Base-by-base conservation (phyloP, 2,113 vertebrate species). In the Rhinogobius similis region DNA sequence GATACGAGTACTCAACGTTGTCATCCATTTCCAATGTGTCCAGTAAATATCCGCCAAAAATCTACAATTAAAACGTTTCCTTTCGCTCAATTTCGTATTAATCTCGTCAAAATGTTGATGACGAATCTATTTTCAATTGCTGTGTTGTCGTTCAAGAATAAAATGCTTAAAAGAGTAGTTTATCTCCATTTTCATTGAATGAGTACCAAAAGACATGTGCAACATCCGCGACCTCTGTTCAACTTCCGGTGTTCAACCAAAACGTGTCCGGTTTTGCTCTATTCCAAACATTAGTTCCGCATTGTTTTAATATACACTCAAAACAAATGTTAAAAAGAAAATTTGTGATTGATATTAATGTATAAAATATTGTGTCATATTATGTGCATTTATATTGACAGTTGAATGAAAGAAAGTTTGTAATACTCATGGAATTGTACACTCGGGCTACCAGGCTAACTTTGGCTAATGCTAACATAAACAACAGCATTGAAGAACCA, bases 171-270 rank as follows among this genome's bases (percentile, higher is more conserved):
- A 55, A 55, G 3, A 24, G 52, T 26, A 38, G 10, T n/a, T 58
- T n/a, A 36, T n/a, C 7, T 61, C 29, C 9, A 36, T 3, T 32
- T 11, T 61, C 3, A 4, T 4, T 21, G 20, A 38, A 61, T 61
- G 29, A 38, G 38, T 61, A 5, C 10, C 58, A 36, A 36, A 61
- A 61, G 29, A 38, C 58, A 61, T 38, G 18, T 44, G 26, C 46
- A 23, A 20, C 0, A 23, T 66, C 9, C 14, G 81, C 85, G 84
- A 91, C 87, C 92, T 91, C 82, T 82, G 27, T 12, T 46, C 21
- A 43, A 76, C 79, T 87, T 90, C 86, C 87, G 77, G 73, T 92
- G 91, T 92, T 77, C 20, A 0, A 21, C 46, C 4, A 41, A 76
- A 68, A 82, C 52, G 41, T 2, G 23, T 85, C 84, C 90, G 86